Percentiles rank a stretch among this genome's conserved stretches.
Evolutionary conservation across 1,140 invertebrate species (phyloP).

Genomic region (Apis laboriosa): DNA sequence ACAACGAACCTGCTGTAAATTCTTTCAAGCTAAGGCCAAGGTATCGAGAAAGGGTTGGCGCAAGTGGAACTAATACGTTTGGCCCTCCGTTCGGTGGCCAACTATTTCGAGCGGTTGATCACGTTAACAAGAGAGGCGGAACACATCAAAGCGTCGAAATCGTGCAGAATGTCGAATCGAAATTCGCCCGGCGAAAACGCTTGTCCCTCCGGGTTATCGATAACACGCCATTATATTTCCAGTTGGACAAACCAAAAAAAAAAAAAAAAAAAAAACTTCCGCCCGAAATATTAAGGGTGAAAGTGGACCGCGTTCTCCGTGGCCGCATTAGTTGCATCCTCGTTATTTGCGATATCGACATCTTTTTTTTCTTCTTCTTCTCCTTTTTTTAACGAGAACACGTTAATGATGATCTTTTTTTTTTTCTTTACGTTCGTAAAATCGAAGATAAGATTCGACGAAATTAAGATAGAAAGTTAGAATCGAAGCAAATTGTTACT

Average conservation of each 20-base stretch:
- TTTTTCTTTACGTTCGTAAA: too few relatives aligned
- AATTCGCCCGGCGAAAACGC: neutral
- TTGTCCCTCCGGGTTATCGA: slow-evolving; percentile 9
- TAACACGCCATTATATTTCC: slow-evolving; percentile 38
- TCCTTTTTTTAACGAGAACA: too few relatives aligned
- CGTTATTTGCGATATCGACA: neutral
- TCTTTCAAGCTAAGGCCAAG: neutral
- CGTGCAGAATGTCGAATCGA: slow-evolving; percentile 30
- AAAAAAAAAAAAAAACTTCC: neutral
- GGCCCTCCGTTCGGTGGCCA: slow-evolving; percentile 16
- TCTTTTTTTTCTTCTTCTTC: neutral
- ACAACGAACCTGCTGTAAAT: slow-evolving; percentile 1
- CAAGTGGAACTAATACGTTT: slow-evolving; percentile 37
- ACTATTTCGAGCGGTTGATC: slow-evolving; percentile 40
- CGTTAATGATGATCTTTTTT: neutral
- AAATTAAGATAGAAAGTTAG: neutral
- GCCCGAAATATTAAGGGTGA: slow-evolving; percentile 9
- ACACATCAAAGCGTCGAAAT: slow-evolving; percentile 45
- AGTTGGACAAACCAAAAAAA: neutral
- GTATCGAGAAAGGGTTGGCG: neutral
- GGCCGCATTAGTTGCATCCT: neutral
- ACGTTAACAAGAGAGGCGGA: slow-evolving; percentile 43
- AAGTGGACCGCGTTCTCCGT: neutral
- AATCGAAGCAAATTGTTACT: neutral
- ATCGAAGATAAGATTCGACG: neutral